Evolutionary conservation across 2,797 vertebrate species (phyloP).

Genomic region (Graptemys geographica): DNA sequence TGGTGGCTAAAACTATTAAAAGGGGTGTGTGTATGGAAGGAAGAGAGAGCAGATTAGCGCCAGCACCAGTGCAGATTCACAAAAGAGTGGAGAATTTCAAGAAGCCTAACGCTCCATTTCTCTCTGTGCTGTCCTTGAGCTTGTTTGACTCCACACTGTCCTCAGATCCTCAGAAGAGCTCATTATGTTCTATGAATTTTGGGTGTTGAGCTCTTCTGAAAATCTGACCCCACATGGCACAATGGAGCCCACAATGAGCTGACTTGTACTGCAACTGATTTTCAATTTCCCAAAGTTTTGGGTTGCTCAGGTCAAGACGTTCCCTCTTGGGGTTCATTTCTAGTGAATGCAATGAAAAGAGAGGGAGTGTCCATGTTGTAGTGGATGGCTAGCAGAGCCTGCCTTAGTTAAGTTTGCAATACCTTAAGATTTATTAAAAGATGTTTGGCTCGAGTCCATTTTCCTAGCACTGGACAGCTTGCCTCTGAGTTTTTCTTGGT

Average conservation of each 20-base stretch:
- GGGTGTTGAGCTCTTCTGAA: neutral
- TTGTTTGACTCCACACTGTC: neutral
- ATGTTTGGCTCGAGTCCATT: neutral
- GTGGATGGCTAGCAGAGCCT: rapidly evolving
- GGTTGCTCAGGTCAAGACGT: neutral
- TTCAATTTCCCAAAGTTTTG: neutral
- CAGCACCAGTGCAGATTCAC: neutral
- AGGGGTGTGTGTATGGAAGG: neutral
- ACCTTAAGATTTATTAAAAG: neutral
- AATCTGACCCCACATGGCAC: neutral
- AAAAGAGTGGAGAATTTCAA: neutral
- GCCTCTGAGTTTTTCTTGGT: neutral
- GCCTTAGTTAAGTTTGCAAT: neutral
- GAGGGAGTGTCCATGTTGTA: neutral
- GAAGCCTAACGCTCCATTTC: neutral
- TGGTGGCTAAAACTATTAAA: rapidly evolving
- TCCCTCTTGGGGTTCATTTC: neutral
- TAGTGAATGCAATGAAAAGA: neutral
- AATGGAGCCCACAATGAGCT: neutral
- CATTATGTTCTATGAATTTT: neutral
- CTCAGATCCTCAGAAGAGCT: neutral
- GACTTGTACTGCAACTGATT: neutral
- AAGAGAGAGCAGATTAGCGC: neutral
- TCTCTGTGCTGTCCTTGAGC: neutral
- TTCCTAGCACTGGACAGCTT: neutral